A percentile compares a stretch with the other conserved stretches of the same genome.
These are phyloP conservation scores for Neomorphus geoffroyi DNA, from an alignment of 2,797 vertebrate genomes.

Conservation along the genomic window DNA sequence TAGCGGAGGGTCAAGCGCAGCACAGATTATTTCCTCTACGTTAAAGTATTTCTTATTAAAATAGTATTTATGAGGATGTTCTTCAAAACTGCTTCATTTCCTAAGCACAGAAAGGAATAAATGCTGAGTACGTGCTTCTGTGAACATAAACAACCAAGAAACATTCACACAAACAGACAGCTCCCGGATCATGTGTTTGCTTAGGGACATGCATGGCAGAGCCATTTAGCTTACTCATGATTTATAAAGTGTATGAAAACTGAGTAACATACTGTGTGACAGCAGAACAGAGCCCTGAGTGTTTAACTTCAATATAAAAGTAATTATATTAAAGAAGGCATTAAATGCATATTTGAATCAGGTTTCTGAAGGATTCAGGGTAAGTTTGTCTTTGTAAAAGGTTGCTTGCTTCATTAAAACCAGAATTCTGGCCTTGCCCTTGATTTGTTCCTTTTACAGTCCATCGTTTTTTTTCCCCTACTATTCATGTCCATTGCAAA, in stretches of 20 bases:
- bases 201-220: neutral
- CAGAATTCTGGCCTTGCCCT: conserved; percentile 13
- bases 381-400: conserved; percentile 60
- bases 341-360: conserved; percentile 40
- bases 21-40: neutral
- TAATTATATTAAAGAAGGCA: conserved; percentile 39
- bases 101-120: neutral
- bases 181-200: neutral
- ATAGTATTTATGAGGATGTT: neutral
- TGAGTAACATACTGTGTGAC: neutral
- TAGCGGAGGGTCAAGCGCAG: neutral
- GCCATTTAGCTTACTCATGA: neutral
- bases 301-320: conserved; percentile 48
- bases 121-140: fast-evolving
- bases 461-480: neutral
- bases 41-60: neutral
- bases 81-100: neutral
- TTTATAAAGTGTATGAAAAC: neutral
- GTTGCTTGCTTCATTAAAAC: conserved; percentile 50
- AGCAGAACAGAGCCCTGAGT: neutral
- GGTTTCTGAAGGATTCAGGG: neutral
- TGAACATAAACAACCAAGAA: neutral
- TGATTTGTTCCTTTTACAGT: conserved; percentile 24
- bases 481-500: neutral
- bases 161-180: neutral